phyloP scores from a whole-genome alignment of 2,113 vertebrate genomes.

The Geococcyx californianus region DNA sequence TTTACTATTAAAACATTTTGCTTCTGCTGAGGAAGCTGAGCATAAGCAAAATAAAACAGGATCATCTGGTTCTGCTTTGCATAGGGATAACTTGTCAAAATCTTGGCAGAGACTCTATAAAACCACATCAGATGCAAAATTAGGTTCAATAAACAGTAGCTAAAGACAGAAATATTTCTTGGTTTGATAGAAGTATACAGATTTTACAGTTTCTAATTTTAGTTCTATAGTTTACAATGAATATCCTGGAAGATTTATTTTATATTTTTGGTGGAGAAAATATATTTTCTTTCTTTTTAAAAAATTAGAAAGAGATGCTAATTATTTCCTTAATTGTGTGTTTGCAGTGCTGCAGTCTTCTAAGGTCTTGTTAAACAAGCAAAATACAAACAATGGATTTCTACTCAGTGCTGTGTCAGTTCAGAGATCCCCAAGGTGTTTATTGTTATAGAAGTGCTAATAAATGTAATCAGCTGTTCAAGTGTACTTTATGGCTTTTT shows the following conservation, averaged over 20 bases:
- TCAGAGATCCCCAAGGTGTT: background rate
- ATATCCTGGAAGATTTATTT: background rate
- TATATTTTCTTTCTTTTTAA: background rate
- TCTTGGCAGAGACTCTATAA: background rate
- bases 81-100: background rate
- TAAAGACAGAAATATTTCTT: background rate
- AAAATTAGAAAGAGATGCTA: background rate
- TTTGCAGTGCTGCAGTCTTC: background rate
- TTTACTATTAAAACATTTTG: background rate
- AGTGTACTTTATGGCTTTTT: background rate
- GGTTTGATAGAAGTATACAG: background rate
- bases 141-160: background rate
- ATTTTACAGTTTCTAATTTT: background rate
- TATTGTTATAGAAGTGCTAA: background rate
- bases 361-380: background rate
- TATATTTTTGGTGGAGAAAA: background rate
- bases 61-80: slow-evolving; percentile 41
- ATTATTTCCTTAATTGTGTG: background rate
- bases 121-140: slow-evolving; percentile 41
- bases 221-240: background rate
- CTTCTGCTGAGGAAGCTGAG: background rate
- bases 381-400: background rate
- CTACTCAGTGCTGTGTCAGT: background rate
- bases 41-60: slow-evolving; percentile 43
- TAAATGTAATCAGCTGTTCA: background rate